phyloP scores from a whole-genome alignment of 2,113 vertebrate genomes.

The Hemicordylus capensis region DNA sequence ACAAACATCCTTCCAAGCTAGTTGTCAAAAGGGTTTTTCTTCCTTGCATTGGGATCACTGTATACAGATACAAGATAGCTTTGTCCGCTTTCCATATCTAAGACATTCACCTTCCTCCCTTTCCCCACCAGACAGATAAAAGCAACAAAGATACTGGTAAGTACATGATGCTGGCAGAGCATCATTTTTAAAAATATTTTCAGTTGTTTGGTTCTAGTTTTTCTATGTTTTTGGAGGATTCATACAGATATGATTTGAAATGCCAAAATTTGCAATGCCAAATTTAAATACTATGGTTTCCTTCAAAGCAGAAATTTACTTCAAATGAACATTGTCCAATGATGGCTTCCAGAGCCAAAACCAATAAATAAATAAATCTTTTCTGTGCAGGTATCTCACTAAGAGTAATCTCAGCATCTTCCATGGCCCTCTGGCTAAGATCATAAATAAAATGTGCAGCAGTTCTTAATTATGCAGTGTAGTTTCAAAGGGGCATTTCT shows the following conservation, averaged over 20 bases:
- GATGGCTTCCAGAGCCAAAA: background rate
- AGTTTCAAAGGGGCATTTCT: background rate
- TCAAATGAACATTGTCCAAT: background rate
- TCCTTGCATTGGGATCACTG: constrained; percentile 45
- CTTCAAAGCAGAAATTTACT: background rate
- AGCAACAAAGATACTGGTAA: constrained; percentile 65
- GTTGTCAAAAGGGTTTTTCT: constrained; percentile 55
- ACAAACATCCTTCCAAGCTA: constrained; percentile 63
- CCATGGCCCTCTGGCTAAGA: background rate
- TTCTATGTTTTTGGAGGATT: constrained; percentile 20
- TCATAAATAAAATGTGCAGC: background rate
- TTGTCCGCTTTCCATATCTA: constrained; percentile 28
- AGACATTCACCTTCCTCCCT: constrained; percentile 37
- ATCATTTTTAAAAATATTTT: background rate
- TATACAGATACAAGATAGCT: constrained; percentile 33
- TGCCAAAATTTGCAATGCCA: constrained; percentile 1
- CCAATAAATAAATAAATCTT: background rate
- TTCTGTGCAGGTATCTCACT: background rate
- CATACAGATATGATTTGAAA: constrained; percentile 20
- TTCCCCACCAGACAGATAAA: constrained; percentile 50
- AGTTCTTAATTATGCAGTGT: background rate
- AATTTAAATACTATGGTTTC: constrained; percentile 23
- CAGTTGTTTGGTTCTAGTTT: background rate
- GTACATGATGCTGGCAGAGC: constrained; percentile 60
- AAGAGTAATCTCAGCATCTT: background rate